Conservation (phyloP, 2,113 vertebrate genomes). For the Mastomys natalensis region DNA sequence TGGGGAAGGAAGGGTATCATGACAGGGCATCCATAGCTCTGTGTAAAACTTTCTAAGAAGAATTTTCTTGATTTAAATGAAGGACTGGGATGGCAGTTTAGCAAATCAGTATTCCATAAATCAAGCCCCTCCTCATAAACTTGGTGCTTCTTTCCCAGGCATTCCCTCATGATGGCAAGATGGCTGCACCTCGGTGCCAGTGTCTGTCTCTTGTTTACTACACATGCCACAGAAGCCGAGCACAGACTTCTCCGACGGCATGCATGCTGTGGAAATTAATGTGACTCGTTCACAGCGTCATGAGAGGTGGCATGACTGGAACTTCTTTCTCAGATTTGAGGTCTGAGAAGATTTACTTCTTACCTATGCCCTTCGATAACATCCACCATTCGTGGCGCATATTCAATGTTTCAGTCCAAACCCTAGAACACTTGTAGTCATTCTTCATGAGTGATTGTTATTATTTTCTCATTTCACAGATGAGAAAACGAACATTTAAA, state of each 20-base stretch:
- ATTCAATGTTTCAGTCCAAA: slow-evolving; percentile 28
- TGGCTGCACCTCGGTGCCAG: neutral
- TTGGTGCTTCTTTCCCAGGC: neutral
- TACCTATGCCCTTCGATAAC: neutral
- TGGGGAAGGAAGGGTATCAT: neutral
- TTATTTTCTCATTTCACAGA: slow-evolving; percentile 31
- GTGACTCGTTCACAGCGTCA: neutral
- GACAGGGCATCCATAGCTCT: neutral
- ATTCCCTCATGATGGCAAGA: neutral
- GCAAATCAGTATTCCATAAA: neutral
- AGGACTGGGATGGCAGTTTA: neutral
- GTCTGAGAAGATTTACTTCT: slow-evolving; percentile 11
- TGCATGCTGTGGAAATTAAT: neutral
- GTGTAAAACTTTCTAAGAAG: neutral
- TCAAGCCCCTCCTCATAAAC: neutral
- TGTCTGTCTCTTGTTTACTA: neutral
- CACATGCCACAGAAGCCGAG: neutral
- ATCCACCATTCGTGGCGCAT: neutral
- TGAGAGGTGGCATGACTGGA: neutral
- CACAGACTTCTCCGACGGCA: neutral
- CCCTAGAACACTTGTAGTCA: neutral
- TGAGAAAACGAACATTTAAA: slow-evolving; percentile 28
- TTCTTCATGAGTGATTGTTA: slow-evolving; percentile 23
- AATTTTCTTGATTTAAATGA: neutral
- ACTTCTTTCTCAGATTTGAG: slow-evolving; percentile 8